A percentile compares a stretch with the other conserved stretches of the same genome.
Evolutionary conservation across 1,140 invertebrate species (phyloP).

Genomic region (Tribolium castaneum): DNA sequence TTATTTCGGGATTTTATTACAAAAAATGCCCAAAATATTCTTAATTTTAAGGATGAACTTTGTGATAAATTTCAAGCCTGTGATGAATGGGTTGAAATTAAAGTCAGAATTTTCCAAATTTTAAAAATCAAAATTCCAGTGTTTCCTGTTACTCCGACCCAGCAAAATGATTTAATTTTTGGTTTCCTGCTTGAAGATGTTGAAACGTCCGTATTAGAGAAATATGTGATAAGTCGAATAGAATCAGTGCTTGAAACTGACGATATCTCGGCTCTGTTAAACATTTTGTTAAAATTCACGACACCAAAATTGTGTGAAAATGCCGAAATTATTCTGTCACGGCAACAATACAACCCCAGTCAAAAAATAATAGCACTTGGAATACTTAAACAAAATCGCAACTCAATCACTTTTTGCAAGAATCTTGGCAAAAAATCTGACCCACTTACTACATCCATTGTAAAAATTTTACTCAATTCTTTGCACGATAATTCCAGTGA

Average conservation of each 20-base stretch:
- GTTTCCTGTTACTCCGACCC: neutral
- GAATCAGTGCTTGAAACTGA: neutral
- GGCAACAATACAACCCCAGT: neutral
- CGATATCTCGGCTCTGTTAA: neutral
- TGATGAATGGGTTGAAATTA: neutral
- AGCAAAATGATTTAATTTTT: neutral
- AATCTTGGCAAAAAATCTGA: neutral
- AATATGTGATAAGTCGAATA: neutral
- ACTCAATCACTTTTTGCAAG: too few species aligned
- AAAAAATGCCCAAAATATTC: neutral
- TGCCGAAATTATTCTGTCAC: neutral
- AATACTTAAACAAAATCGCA: neutral
- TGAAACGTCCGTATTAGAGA: neutral
- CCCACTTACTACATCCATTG: neutral
- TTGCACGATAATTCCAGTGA: neutral
- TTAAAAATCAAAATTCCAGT: neutral
- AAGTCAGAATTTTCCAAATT: neutral
- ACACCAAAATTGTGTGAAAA: neutral
- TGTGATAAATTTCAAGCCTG: neutral
- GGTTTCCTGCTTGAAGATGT: neutral
- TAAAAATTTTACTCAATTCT: neutral
- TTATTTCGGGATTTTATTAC: neutral
- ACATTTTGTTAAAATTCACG: neutral
- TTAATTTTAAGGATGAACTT: neutral
- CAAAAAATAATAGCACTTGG: constrained; percentile 4